These are phyloP conservation scores for Drosophila robusta DNA, from an alignment of 2,888 invertebrate species.

Conservation along the genomic window DNA sequence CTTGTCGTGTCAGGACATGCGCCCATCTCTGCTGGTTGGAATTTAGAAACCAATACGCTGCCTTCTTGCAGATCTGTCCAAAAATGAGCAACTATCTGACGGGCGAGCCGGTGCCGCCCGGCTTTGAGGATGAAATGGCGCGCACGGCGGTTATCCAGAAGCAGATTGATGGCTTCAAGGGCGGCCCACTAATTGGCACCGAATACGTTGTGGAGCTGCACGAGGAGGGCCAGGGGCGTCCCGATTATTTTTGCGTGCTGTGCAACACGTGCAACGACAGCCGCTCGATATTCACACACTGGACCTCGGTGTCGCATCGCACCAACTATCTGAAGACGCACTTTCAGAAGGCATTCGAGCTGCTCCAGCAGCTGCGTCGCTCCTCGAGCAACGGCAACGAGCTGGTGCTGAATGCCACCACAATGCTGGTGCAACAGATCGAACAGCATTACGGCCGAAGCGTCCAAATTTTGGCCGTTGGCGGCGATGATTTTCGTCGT, in stretches of 20 bases:
- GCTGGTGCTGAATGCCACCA: slow-evolving; percentile 17
- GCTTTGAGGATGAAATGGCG: slow-evolving; percentile 88
- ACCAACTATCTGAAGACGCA: slow-evolving; percentile 88
- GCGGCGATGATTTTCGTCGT: slow-evolving; percentile 89
- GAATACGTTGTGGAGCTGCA: slow-evolving; percentile 92
- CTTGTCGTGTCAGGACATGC: slow-evolving; percentile 16
- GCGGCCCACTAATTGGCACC: slow-evolving; percentile 88
- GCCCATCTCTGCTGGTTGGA: slow-evolving; percentile 6
- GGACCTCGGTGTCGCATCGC: slow-evolving; percentile 91
- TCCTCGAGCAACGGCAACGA: slow-evolving; percentile 16
- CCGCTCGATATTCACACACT: slow-evolving; percentile 91
- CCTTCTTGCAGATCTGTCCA: slow-evolving; percentile 30
- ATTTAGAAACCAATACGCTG: slow-evolving; percentile 4
- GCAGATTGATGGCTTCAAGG: slow-evolving; percentile 85
- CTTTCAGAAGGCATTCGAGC: slow-evolving; percentile 87
- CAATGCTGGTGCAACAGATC: slow-evolving; percentile 87
- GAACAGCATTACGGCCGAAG: slow-evolving; percentile 91
- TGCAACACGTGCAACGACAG: slow-evolving; percentile 93
- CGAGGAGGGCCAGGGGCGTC: slow-evolving; percentile 89
- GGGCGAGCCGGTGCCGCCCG: slow-evolving; percentile 90
- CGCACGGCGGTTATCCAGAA: slow-evolving; percentile 85
- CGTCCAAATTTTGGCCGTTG: slow-evolving; percentile 87
- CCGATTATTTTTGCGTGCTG: slow-evolving; percentile 91
- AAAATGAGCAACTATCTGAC: slow-evolving; percentile 85
- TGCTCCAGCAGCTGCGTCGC: slow-evolving; percentile 74